Conservation (phyloP, 2,113 vertebrate species). For the Leucoraja erinaceus region DNA sequence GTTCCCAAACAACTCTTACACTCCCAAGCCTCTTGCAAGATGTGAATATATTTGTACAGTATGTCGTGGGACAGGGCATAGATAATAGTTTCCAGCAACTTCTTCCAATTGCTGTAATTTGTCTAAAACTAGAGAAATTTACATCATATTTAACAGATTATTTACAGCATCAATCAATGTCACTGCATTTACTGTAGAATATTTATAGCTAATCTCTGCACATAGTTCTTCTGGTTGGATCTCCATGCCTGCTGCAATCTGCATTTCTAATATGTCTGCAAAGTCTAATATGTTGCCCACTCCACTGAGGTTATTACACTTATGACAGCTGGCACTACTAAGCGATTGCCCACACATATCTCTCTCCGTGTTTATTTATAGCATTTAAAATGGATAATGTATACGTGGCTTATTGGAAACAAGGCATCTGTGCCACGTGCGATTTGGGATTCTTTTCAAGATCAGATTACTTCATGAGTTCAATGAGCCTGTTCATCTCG, state of each 20-base stretch:
- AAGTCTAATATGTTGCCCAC: background rate
- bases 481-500: background rate
- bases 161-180: background rate
- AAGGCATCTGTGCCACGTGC: background rate
- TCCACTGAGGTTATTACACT: background rate
- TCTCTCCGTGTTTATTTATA: background rate
- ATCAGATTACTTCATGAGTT: background rate
- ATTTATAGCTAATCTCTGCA: background rate
- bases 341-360: no score
- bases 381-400: background rate
- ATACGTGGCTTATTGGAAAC: background rate
- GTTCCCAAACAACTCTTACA: no score
- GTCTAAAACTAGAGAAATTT: background rate
- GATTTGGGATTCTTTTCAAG: background rate
- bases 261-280: no score
- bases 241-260: background rate
- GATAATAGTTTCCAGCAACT: background rate
- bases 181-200: background rate
- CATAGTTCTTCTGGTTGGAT: background rate
- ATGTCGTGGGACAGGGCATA: background rate
- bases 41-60: background rate
- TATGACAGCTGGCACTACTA: background rate
- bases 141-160: background rate
- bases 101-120: background rate
- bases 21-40: background rate